A percentile compares a stretch with the other conserved stretches of the same genome.
Evolutionary conservation across 2,113 vertebrate species (phyloP).

Genomic region (Takifugu bimaculatus): DNA sequence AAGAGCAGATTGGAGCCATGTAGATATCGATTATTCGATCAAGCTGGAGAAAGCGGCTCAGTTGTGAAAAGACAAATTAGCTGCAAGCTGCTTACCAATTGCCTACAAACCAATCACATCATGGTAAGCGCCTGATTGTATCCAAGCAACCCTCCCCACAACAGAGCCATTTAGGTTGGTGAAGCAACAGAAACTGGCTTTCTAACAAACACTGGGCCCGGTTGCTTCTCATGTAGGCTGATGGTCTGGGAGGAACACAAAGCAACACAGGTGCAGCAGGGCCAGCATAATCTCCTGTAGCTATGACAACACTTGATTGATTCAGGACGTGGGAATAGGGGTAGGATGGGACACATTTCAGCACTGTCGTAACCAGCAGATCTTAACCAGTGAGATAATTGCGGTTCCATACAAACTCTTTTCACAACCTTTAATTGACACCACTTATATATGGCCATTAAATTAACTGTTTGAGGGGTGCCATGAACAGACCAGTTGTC

Average conservation of each 20-base stretch:
- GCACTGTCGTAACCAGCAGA: slow-evolving; percentile 33
- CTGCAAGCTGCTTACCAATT: slow-evolving; percentile 72
- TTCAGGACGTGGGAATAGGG: slow-evolving; percentile 74
- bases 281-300: slow-evolving; percentile 73
- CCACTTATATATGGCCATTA: slow-evolving; percentile 7
- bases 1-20: slow-evolving; percentile 66
- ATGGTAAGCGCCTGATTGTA: slow-evolving; percentile 55
- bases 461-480: neutral
- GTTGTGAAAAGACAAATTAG: slow-evolving; percentile 74
- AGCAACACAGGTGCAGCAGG: slow-evolving; percentile 73
- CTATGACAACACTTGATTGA: slow-evolving; percentile 79
- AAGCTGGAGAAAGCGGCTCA: slow-evolving; percentile 60
- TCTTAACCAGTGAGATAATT: slow-evolving; percentile 9
- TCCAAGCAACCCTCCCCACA: slow-evolving; percentile 43
- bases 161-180: slow-evolving; percentile 52
- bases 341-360: slow-evolving; percentile 56
- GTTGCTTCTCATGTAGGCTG: slow-evolving; percentile 46
- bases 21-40: slow-evolving; percentile 71
- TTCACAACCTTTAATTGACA: slow-evolving; percentile 8
- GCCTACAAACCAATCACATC: slow-evolving; percentile 66
- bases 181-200: slow-evolving; percentile 32
- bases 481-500: slow-evolving; percentile 10
- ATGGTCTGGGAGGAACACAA: slow-evolving; percentile 57
- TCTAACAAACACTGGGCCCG: slow-evolving; percentile 29
- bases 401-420: slow-evolving; percentile 10